Base-by-base conservation (phyloP, 64 coral and sea anemone genomes). In the Pachyseris speciosa region DNA sequence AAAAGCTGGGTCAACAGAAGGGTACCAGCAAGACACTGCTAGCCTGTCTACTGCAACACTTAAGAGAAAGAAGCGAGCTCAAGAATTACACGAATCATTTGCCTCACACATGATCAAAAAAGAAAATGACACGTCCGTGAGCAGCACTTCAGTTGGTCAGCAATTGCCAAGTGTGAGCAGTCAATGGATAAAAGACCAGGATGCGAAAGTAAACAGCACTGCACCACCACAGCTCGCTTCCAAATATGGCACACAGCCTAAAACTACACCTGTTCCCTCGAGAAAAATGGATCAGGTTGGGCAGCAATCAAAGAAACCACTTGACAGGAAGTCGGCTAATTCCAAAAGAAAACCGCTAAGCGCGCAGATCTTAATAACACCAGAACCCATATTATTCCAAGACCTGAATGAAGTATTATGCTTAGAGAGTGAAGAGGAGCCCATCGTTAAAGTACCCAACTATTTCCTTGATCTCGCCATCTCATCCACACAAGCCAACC, bases 381-480 rank as follows among this genome's bases (percentile, higher is more conserved):
- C 70, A 44, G 70, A 20, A 47, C 70, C 70, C n/a, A 24, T 44
- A 45, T 1, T 39, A 44, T 44, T 74, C n/a, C 10, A 43, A 24
- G 45, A 44, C 70, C 10, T 74, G 38, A 9, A 71, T 32, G 39
- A 24, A 2, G 22, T 9, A 9, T 20, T 73, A n/a, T 20, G 2
- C 10, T 44, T 74, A 43, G 34, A 74, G 28, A 74, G 45, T 74
- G 70, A 47, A 7, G 40, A 74, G 19, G 40, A 74, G 27, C 70
- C 70, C 25, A n/a, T 74, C 19, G 70, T 74, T 9, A 74, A 45
- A 40, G 28, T 74, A 74, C 40, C 70, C 7, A 74, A 74, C 70
- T 74, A 74, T 26, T 74, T 74, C 19, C 22, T 74, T 0, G 70
- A 74, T 74, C 25, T 74, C 24, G 45, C 4, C 10, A 20, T 20